phyloP scores from a whole-genome alignment of 2,888 invertebrate genomes.

The Tachina fera region DNA sequence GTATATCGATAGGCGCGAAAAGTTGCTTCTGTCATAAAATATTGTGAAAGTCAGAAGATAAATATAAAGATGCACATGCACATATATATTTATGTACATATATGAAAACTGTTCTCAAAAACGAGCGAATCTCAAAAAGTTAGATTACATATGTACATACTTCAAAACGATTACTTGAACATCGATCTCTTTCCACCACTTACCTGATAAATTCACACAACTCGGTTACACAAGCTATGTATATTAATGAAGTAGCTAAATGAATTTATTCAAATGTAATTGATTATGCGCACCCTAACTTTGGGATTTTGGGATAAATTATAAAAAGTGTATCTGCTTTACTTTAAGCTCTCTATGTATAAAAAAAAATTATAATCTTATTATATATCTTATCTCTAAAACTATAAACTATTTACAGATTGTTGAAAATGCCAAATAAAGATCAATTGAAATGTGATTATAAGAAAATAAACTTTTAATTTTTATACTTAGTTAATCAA shows the following conservation, averaged over 20 bases:
- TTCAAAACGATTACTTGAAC: too few relatives aligned
- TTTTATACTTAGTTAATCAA: slow-evolving; percentile 21
- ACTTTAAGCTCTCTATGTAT: slow-evolving; percentile 11
- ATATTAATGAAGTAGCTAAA: background rate
- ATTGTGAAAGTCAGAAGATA: too few relatives aligned
- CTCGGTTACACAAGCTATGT: background rate
- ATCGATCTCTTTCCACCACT: too few relatives aligned
- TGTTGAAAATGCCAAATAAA: slow-evolving; percentile 50
- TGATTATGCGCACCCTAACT: background rate
- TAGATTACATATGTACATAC: too few relatives aligned
- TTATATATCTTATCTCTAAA: slow-evolving; percentile 9
- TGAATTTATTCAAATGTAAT: background rate
- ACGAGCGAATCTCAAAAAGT: too few relatives aligned
- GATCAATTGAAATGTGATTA: slow-evolving; percentile 58
- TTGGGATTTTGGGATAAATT: background rate
- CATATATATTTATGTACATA: too few relatives aligned
- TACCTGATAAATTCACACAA: background rate
- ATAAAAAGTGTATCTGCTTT: background rate
- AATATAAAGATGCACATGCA: too few relatives aligned
- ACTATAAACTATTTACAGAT: slow-evolving; percentile 32
- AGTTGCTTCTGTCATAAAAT: too few relatives aligned
- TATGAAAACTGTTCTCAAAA: too few relatives aligned
- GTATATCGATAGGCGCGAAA: too few relatives aligned
- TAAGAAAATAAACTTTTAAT: slow-evolving; percentile 43
- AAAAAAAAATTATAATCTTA: slow-evolving; percentile 10